Conservation (phyloP, 1,140 invertebrate species). For the Epicauta chinensis region DNA sequence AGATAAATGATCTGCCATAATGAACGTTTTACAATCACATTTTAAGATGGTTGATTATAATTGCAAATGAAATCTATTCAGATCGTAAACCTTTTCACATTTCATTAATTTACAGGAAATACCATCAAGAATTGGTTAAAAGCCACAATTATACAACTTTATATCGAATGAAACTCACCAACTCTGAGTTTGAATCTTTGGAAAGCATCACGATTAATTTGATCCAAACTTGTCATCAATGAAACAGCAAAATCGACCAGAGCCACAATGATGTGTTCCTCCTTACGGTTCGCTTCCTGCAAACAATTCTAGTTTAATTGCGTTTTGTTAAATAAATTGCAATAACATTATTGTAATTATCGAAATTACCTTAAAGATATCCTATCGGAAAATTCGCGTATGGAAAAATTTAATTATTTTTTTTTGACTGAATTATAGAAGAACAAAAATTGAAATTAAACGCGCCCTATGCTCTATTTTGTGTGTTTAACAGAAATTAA, state of each 20-base stretch:
- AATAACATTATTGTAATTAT: constrained; percentile 10
- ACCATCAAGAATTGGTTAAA: too few species aligned
- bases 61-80: too few species aligned
- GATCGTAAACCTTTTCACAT: too few species aligned
- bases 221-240: constrained; percentile 84
- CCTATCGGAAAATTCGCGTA: constrained; percentile 14
- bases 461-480: too few species aligned
- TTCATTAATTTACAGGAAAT: too few species aligned
- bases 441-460: background rate
- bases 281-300: constrained; percentile 66
- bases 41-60: too few species aligned
- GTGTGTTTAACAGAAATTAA: too few species aligned
- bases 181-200: constrained; percentile 90
- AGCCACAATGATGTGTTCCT: constrained; percentile 81
- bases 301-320: constrained; percentile 33
- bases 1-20: too few species aligned
- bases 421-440: background rate
- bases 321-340: constrained; percentile 20
- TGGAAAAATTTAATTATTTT: constrained; percentile 1
- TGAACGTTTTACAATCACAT: too few species aligned
- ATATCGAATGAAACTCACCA: constrained; percentile 57
- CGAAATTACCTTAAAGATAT: constrained; percentile 23
- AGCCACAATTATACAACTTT: too few species aligned
- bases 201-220: constrained; percentile 95
- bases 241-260: constrained; percentile 92